Conservation (phyloP, 30 jellyfish, hydroid and myxozoan genomes). For the Euphysa ruthae region DNA sequence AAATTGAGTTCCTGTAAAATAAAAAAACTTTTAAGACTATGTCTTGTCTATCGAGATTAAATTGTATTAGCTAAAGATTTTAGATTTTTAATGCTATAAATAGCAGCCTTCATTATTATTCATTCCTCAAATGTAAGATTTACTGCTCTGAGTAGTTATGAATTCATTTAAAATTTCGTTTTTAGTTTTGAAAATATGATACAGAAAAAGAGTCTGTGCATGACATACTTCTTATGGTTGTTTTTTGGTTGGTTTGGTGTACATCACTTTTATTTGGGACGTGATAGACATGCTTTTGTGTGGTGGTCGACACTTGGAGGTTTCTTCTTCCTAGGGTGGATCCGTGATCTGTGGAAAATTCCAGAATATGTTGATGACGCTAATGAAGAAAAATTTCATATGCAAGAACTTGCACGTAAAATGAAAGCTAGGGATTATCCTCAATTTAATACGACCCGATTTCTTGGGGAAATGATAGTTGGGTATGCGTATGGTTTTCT, state of each 20-base stretch:
- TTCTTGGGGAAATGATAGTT: slow-evolving; percentile 80
- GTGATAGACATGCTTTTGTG: slow-evolving; percentile 84
- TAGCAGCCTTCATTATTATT: too few relatives aligned
- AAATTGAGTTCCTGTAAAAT: too few relatives aligned
- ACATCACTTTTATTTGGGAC: slow-evolving; percentile 89
- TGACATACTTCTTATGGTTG: slow-evolving; percentile 78
- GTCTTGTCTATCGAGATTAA: too few relatives aligned
- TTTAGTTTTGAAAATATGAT: slow-evolving; percentile 54
- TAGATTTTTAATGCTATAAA: too few relatives aligned
- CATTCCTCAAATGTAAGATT: too few relatives aligned
- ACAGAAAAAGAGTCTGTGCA: slow-evolving; percentile 46
- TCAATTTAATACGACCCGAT: slow-evolving; percentile 50
- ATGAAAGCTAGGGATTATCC: slow-evolving; percentile 68
- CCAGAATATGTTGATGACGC: slow-evolving; percentile 95
- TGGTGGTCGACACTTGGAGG: slow-evolving; percentile 99
- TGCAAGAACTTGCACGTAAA: slow-evolving; percentile 48
- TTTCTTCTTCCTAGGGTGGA: slow-evolving; percentile 74
- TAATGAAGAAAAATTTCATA: slow-evolving; percentile 46
- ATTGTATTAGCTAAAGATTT: too few relatives aligned
- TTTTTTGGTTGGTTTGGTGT: slow-evolving; percentile 86
- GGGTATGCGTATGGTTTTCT: slow-evolving; percentile 85
- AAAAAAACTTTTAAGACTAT: too few relatives aligned
- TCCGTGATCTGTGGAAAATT: slow-evolving; percentile 94
- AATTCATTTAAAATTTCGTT: too few relatives aligned
- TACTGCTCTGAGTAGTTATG: too few relatives aligned